Evolutionary conservation across 1,140 invertebrate genomes (phyloP).

Genomic region (Pararge aegeria): DNA sequence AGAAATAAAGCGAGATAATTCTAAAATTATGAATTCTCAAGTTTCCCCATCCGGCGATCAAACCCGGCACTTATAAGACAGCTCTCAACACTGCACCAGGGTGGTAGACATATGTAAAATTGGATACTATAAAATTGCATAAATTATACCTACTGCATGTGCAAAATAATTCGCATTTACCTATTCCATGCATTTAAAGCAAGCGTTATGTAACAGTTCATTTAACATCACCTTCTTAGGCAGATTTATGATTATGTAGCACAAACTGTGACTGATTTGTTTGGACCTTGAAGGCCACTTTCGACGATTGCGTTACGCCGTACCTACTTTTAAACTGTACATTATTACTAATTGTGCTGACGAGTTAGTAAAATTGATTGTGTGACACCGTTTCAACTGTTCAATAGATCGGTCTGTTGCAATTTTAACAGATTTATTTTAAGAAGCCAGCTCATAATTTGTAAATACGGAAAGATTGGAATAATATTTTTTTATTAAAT

Average conservation of each 20-base stretch:
- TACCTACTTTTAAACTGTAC: neutral
- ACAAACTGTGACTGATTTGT: neutral
- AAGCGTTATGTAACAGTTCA: neutral
- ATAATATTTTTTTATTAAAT: too few relatives aligned
- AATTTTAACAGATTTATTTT: neutral
- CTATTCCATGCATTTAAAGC: neutral
- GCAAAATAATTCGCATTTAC: neutral
- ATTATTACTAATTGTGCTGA: neutral
- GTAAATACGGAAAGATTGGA: too few relatives aligned
- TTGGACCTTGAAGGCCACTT: neutral
- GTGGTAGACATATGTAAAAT: too few relatives aligned
- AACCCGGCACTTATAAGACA: too few relatives aligned
- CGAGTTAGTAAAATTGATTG: neutral
- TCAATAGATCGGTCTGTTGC: neutral
- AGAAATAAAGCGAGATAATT: too few relatives aligned
- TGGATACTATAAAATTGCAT: too few relatives aligned
- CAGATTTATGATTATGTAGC: slow-evolving; percentile 1
- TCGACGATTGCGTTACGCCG: neutral
- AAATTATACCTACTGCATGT: too few relatives aligned
- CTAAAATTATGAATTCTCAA: too few relatives aligned
- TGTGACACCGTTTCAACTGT: neutral
- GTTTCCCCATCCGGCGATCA: too few relatives aligned
- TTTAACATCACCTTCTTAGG: neutral
- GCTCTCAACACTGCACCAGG: too few relatives aligned
- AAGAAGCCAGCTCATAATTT: neutral